Evolutionary conservation across 2,113 vertebrate species (phyloP).

Genomic region (Carollia perspicillata): DNA sequence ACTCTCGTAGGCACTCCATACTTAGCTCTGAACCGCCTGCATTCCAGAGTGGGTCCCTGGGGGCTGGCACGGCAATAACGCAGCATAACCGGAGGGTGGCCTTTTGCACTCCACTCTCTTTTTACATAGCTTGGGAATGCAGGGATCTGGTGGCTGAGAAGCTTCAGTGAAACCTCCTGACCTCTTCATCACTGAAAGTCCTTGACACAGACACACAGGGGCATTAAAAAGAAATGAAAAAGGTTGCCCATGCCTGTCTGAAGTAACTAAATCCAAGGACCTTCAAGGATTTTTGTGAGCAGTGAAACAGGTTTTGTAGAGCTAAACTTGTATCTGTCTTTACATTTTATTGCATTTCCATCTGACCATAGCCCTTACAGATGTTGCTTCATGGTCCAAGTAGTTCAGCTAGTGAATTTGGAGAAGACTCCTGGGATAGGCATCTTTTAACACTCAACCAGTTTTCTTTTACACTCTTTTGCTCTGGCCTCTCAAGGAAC

Average conservation of each 20-base stretch:
- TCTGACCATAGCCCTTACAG: not conserved
- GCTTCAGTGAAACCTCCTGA: not conserved
- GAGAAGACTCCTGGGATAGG: constrained; percentile 19
- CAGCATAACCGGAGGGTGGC: not conserved
- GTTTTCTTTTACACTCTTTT: not conserved
- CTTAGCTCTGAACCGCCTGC: not conserved
- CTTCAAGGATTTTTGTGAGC: not conserved
- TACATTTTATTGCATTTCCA: constrained; percentile 27
- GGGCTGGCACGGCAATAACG: not conserved
- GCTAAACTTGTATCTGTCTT: constrained; percentile 18
- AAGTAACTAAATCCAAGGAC: not conserved
- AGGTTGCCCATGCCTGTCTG: not conserved
- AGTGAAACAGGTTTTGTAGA: not conserved
- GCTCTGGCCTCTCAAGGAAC: constrained; percentile 16
- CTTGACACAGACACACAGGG: not conserved
- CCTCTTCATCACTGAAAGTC: not conserved
- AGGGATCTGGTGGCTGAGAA: not conserved
- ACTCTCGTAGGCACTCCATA: not conserved
- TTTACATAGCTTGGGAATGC: not conserved
- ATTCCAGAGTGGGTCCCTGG: not conserved
- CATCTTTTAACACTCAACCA: constrained; percentile 26
- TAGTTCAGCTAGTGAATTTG: not conserved
- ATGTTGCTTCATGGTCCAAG: not conserved
- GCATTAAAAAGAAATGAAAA: constrained; percentile 1
- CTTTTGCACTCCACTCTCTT: not conserved